Evolutionary conservation across 2,113 vertebrate species (phyloP), one percentile per base, ranked within the genome.

Genomic region (Corynorhinus townsendii): DNA sequence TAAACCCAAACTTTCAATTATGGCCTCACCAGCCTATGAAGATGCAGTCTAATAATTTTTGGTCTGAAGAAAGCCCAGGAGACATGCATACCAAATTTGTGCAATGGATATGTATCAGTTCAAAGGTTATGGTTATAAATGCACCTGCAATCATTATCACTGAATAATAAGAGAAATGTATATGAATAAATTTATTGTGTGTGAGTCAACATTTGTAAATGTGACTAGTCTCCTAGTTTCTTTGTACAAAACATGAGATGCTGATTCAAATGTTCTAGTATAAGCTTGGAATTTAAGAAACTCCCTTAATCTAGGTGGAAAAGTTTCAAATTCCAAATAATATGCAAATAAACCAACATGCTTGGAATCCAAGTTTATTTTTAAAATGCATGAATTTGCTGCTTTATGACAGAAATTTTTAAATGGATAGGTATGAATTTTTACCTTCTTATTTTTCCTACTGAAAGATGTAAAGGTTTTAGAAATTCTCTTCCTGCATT

Each of bases 291-390:
- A 91, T 89, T 90, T 56, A 87, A 89, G 75, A 89, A n/a, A 5
- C 26, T 71, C 45, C 17, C 28, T 93, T 22, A 96, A 86, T 77
- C 79, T 88, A 49, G 72, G 38, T 40, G 38, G n/a, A 88, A 69
- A 12, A 81, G 72, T 93, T 93, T 93, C 40, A 89, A 88, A 64
- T 71, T 69, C 24, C 86, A 96, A 95, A 80, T 68, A 79, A 93
- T 62, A 62, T 75, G 16, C 75, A 69, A 91, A 86, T 56, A 96
- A 93, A 90, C 33, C 24, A 83, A 56, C 30, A 75, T 14, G 7
- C 22, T 20, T 73, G 5, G 4, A 5, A 69, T 89, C n/a, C 28
- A 83, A 90, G 62, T 77, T 11, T 64, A 94, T 85, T 91, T 95
- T 90, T 68, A 90, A 92, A 86, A 90, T 82, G 73, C 14, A 90